phyloP scores from a whole-genome alignment of 1,140 invertebrate species.

The Drosophila repleta region DNA sequence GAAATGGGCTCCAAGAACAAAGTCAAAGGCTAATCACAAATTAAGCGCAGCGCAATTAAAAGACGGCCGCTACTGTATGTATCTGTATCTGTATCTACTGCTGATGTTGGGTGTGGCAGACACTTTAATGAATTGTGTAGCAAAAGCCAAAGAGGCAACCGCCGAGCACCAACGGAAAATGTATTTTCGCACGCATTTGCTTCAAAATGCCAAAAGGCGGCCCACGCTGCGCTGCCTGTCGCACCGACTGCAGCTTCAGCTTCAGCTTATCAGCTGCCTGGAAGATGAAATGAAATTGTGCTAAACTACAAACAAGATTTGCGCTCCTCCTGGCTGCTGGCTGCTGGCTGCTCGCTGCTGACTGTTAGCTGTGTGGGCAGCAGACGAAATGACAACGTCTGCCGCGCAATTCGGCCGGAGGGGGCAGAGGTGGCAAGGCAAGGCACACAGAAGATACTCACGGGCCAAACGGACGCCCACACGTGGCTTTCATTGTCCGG shows the following conservation, averaged over 20 bases:
- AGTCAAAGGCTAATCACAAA: conserved; percentile 81
- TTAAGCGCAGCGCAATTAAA: conserved; percentile 77
- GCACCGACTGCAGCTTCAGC: conserved; percentile 12
- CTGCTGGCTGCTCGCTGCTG: neutral
- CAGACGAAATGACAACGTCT: conserved; percentile 41
- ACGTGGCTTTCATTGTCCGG: conserved; percentile 59
- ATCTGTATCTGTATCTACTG: conserved; percentile 16
- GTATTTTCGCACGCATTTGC: conserved; percentile 73
- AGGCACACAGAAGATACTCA: conserved; percentile 2
- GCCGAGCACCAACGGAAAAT: conserved; percentile 45
- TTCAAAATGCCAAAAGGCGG: conserved; percentile 19
- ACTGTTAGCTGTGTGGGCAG: conserved; percentile 34
- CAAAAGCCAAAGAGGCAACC: conserved; percentile 6
- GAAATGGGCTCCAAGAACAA: conserved; percentile 24
- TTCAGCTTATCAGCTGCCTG: conserved; percentile 57
- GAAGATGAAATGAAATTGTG: conserved; percentile 76
- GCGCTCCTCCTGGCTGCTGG: conserved; percentile 16
- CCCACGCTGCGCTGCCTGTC: conserved; percentile 56
- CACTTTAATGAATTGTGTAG: conserved; percentile 44
- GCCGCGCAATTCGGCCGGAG: neutral
- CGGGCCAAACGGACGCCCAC: conserved; percentile 53
- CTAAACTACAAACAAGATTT: conserved; percentile 79
- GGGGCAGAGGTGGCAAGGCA: neutral
- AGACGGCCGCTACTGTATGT: conserved; percentile 29
- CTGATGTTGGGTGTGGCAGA: conserved; percentile 55